phyloP scores from a whole-genome alignment of 2,888 invertebrate species.

The Dromius quadrimaculatus region DNA sequence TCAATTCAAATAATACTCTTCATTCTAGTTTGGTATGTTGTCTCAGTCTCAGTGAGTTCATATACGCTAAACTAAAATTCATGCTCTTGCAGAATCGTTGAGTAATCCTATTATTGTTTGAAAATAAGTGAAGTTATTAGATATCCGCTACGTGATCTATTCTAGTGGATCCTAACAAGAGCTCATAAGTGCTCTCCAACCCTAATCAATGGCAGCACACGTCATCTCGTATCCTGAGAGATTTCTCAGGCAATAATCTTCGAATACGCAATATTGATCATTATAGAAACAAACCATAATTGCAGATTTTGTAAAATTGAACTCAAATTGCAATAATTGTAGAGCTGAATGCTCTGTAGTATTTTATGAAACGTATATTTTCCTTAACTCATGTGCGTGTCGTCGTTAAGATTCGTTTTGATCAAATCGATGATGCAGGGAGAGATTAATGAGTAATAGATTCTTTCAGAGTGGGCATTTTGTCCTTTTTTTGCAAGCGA shows the following conservation, averaged over 20 bases:
- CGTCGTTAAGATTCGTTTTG: constrained; percentile 23
- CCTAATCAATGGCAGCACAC: constrained; percentile 29
- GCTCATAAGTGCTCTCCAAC: constrained; percentile 8
- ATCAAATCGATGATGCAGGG: constrained; percentile 27
- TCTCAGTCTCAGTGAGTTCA: no score
- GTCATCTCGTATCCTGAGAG: constrained; percentile 16
- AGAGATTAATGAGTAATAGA: constrained; percentile 35
- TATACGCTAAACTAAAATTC: constrained; percentile 2
- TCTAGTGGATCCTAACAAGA: not conserved
- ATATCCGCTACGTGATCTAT: constrained; percentile 10
- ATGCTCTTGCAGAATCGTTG: constrained; percentile 9
- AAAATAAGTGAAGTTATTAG: constrained; percentile 18
- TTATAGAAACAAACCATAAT: constrained; percentile 48
- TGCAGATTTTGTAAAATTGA: constrained; percentile 44
- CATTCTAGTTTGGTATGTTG: no score
- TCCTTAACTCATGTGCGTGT: constrained; percentile 22
- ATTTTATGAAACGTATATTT: constrained; percentile 42
- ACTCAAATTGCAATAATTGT: constrained; percentile 51
- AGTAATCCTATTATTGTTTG: constrained; percentile 23
- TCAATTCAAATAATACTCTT: no score
- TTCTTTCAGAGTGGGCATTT: no score
- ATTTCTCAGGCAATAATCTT: constrained; percentile 44
- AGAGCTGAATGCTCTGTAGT: constrained; percentile 37
- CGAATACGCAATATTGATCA: constrained; percentile 50
- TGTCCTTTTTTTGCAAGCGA: no score